These are phyloP conservation scores for Chrysocyon brachyurus DNA, from an alignment of 2,797 vertebrate species.

Conservation along the genomic window DNA sequence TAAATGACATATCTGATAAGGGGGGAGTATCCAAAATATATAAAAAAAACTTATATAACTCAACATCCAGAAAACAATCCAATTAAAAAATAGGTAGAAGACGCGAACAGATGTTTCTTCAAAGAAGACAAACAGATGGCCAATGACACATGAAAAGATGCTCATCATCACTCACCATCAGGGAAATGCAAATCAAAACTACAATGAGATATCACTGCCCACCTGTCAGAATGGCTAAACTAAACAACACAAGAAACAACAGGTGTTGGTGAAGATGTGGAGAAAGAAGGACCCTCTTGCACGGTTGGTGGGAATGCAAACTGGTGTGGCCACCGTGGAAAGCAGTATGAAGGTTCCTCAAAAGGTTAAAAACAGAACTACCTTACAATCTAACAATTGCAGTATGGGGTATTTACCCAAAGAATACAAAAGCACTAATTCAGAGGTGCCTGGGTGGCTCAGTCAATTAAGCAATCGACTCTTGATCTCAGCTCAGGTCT, in stretches of 20 bases:
- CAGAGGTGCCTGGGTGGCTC: not conserved
- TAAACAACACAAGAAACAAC: not conserved
- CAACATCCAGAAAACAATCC: not conserved
- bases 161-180: no score
- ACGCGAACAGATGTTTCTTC: not conserved
- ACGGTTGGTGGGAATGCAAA: not conserved
- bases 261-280: not conserved
- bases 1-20: no score
- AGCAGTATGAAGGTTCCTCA: not conserved
- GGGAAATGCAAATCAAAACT: not conserved
- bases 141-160: no score
- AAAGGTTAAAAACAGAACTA: not conserved
- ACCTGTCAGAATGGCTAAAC: not conserved
- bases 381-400: not conserved
- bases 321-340: not conserved
- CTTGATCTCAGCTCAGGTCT: no score
- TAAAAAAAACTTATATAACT: not conserved
- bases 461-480: not conserved
- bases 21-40: no score
- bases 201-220: not conserved
- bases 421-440: not conserved
- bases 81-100: not conserved
- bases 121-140: not conserved
- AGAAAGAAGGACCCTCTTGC: not conserved
- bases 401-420: not conserved